phyloP scores from a whole-genome alignment of 2,113 vertebrate genomes.

The Centropus bengalensis region DNA sequence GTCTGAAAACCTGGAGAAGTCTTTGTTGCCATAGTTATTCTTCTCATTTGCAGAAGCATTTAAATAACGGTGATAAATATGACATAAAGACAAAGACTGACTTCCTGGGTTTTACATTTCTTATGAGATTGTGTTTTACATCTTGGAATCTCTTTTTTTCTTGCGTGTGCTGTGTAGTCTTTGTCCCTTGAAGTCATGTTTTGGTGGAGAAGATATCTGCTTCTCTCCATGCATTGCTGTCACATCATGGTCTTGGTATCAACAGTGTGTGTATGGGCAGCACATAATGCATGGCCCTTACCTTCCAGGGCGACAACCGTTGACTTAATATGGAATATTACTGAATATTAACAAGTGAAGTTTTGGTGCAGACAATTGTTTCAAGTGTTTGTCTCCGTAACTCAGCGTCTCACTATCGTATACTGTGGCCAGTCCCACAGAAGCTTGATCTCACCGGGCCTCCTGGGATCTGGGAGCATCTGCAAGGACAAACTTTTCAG shows the following conservation, averaged over 20 bases:
- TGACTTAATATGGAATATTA: neutral
- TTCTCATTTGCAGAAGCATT: constrained; percentile 40
- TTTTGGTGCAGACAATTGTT: neutral
- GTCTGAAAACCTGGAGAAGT: constrained; percentile 37
- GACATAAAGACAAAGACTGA: neutral
- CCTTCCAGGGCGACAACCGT: neutral
- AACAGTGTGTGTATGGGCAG: neutral
- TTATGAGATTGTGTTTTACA: neutral
- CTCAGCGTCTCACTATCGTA: neutral
- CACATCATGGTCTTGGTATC: neutral
- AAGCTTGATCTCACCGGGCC: neutral
- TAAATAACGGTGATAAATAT: constrained; percentile 49
- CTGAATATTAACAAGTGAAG: neutral
- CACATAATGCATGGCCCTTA: neutral
- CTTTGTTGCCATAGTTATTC: constrained; percentile 74
- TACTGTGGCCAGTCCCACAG: neutral
- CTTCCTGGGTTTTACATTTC: neutral
- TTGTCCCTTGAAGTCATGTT: neutral
- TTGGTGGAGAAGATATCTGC: neutral
- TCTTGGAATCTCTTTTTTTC: neutral
- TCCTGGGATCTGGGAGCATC: neutral
- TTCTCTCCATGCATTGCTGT: neutral
- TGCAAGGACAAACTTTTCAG: neutral
- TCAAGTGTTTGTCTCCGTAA: fast-evolving
- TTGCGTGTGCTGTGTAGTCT: neutral